Percentiles rank a stretch among this genome's conserved stretches.
Conservation (phyloP, 2,113 vertebrate genomes). For the Menidia beryllina region DNA sequence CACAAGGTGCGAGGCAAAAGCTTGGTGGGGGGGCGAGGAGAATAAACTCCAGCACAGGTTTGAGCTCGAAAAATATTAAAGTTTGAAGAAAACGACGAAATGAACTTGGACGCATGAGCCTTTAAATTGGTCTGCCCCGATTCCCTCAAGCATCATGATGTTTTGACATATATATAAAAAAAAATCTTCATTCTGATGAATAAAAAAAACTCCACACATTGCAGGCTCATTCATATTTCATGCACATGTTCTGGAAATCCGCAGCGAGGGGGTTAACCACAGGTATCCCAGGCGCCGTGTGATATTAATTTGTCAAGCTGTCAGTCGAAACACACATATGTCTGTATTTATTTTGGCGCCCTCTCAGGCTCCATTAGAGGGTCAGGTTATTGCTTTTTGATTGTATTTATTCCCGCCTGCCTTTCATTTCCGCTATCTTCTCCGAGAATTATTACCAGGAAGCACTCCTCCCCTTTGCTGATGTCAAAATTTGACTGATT, state of each 20-base stretch:
- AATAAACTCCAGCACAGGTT: conserved; percentile 3
- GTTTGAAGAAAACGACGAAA: no score
- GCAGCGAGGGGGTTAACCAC: conserved; percentile 41
- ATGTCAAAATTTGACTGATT: conserved; percentile 80
- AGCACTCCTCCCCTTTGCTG: conserved; percentile 55
- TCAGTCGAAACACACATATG: conserved; percentile 78
- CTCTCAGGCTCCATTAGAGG: conserved; percentile 81
- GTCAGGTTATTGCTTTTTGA: conserved; percentile 84
- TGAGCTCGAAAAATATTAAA: no score
- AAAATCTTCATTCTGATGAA: no score
- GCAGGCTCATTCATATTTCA: neutral
- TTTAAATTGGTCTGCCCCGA: no score
- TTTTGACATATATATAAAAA: neutral
- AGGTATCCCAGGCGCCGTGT: conserved; percentile 58
- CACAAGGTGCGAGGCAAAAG: conserved; percentile 43
- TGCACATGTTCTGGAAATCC: neutral
- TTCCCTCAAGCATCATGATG: neutral
- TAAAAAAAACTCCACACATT: no score
- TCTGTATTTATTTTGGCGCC: conserved; percentile 81
- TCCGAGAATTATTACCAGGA: conserved; percentile 76
- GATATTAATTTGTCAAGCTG: conserved; percentile 85
- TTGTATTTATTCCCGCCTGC: conserved; percentile 80
- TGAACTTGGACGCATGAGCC: no score
- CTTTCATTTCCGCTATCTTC: conserved; percentile 81
- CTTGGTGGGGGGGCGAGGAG: conserved; percentile 36